A percentile compares a stretch with the other conserved stretches of the same genome.
Evolutionary conservation across 2,113 vertebrate species (phyloP).

Genomic region (Actinemys pallida): DNA sequence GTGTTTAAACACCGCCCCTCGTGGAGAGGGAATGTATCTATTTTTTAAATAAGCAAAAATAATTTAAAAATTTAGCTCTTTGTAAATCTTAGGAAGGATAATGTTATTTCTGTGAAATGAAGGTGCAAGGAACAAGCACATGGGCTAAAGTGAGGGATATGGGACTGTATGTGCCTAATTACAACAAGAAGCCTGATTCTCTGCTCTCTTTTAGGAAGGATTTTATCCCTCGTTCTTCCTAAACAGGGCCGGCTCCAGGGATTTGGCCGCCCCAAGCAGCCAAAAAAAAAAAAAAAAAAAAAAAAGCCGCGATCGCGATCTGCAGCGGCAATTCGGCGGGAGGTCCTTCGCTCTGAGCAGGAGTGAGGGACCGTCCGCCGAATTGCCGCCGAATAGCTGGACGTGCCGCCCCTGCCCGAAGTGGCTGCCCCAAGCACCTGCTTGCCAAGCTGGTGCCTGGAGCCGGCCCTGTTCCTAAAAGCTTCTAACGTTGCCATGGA

Average conservation of each 20-base stretch:
- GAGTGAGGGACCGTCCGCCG: too few relatives aligned
- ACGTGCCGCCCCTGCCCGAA: too few relatives aligned
- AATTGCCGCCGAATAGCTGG: too few relatives aligned
- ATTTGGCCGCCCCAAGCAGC: too few relatives aligned
- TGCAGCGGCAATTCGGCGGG: too few relatives aligned
- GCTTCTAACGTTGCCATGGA: background rate
- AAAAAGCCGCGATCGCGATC: too few relatives aligned
- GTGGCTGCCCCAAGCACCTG: too few relatives aligned
- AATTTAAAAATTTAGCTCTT: background rate
- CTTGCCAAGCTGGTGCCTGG: too few relatives aligned
- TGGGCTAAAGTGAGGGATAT: background rate
- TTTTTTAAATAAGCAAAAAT: background rate
- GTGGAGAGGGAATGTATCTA: background rate
- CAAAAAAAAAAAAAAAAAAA: too few relatives aligned
- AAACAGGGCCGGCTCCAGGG: background rate
- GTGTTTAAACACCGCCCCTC: background rate
- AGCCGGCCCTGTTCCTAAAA: constrained; percentile 5
- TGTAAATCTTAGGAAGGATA: background rate
- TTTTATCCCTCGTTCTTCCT: constrained; percentile 16
- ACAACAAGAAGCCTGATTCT: background rate
- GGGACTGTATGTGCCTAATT: background rate
- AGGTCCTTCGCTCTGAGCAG: too few relatives aligned
- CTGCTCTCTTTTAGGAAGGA: background rate
- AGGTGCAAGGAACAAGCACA: background rate
- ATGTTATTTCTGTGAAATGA: constrained; percentile 33